Base-by-base conservation (phyloP, 1,140 invertebrate species). In the Drosophila azteca region DNA sequence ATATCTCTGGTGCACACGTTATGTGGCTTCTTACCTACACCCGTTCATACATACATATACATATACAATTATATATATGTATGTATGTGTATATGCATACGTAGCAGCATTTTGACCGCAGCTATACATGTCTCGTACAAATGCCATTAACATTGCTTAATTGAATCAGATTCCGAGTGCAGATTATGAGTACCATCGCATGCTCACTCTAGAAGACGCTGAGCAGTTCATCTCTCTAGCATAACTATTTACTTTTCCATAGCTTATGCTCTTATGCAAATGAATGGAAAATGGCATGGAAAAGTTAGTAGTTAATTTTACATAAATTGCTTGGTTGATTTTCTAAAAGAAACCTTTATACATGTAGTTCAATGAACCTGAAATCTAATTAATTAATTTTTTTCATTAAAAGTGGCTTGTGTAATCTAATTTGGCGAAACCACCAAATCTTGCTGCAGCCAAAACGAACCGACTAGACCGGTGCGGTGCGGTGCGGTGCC, bases 111-210 rank as follows among this genome's bases (percentile, higher is more conserved):
- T 13, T 52, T 69, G 66, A 69, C 66, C 66, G 51, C 67, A 70
- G 50, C 66, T 68, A 65, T 69, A 80, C 78, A 75, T 67, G 66
- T 80, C 81, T 79, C 70, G 81, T 60, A 70, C 81, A 52, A 69
- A 85, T 72, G 82, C 80, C 82, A 84, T 85, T 84, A 84, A 85
- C 77, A 85, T 85, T 85, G 77, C 77, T 84, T 84, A 84, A 84
- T 84, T 84, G 80, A 85, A 84, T 85, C 78, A 85, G 80, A 84
- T 85, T 85, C 83, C 64, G 67, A 83, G 79, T 80, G 77, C 69
- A 84, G 80, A 84, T 84, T 85, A 80, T 85, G 61, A 85, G 74
- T 65, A 74, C 59, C 80, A 71, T 83, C 81, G 71, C 63, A 85
- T 79, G 50, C 61, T 76, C 46, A 58, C 50, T 49, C 20, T 43